Evolutionary conservation across 37 sponge, comb jelly and placozoan genomes (phyloP), one percentile per base, ranked within the genome.

Genomic region (Bolinopsis microptera): DNA sequence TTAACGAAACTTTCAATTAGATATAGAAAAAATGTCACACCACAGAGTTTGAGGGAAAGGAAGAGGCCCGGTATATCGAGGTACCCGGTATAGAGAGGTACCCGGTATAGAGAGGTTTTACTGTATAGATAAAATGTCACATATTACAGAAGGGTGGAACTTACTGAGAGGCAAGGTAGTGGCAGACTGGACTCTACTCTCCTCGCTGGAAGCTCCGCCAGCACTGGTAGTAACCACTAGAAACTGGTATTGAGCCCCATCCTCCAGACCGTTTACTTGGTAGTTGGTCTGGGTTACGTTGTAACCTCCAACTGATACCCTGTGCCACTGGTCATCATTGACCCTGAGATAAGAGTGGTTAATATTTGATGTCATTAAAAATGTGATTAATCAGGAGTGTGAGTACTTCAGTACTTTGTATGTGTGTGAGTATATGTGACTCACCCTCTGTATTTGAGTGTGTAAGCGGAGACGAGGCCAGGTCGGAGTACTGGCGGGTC

Each of bases 121-220:
- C n/a, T n/a, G n/a, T n/a, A n/a, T n/a, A n/a, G n/a, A n/a, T n/a
- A n/a, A n/a, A n/a, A n/a, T n/a, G n/a, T n/a, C n/a, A n/a, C n/a
- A n/a, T n/a, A n/a, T n/a, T n/a, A n/a, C n/a, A n/a, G n/a, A n/a
- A n/a, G n/a, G n/a, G n/a, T n/a, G n/a, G n/a, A 13, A 86, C 90
- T 86, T 38, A 86, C 90, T 86, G 61, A 16, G 25, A 9, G 90
- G 90, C 38, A 86, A 48, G 13, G 90, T 86, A 38, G 61, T 86
- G 27, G 90, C 90, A 26, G 41, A 41, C 30, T 39, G 28, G 21
- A n/a, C 35, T 8, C 23, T 13, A 27, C 61, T 86, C 5, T 39
- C 41, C 27, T 86, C 90, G 61, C 61, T 86, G 30, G 36, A 0
- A 3, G 3, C 61, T 16, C 90, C 90, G 0, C 61, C 61, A 27